These are phyloP conservation scores for Polyodon spathula DNA, from an alignment of 2,113 vertebrate genomes.

Conservation along the genomic window DNA sequence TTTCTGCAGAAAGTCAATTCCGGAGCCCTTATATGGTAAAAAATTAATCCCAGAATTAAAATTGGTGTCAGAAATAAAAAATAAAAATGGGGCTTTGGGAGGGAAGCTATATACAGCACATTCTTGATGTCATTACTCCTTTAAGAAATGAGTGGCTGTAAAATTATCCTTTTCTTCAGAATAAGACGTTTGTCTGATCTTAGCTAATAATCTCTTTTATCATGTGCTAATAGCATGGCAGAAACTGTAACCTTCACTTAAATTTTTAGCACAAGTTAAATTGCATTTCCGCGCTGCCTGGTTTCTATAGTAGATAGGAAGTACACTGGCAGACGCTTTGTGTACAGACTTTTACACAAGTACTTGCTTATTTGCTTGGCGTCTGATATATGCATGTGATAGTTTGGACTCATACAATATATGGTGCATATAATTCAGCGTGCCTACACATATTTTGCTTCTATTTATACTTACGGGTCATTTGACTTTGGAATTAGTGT, in stretches of 20 bases:
- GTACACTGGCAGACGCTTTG: slow-evolving; percentile 35
- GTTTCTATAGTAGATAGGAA: slow-evolving; percentile 32
- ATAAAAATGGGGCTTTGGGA: slow-evolving; percentile 30
- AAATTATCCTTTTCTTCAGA: slow-evolving; percentile 50
- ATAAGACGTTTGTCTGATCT: slow-evolving; percentile 47
- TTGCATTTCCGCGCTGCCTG: slow-evolving; percentile 27
- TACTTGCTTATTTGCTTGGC: slow-evolving; percentile 23
- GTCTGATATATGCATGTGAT: too few relatives aligned
- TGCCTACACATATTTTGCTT: too few relatives aligned
- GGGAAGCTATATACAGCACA: slow-evolving; percentile 46
- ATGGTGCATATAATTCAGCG: too few relatives aligned
- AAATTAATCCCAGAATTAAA: slow-evolving; percentile 97
- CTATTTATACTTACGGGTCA: slow-evolving; percentile 79
- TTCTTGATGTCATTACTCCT: slow-evolving; percentile 57
- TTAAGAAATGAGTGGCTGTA: slow-evolving; percentile 36
- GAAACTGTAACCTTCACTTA: slow-evolving; percentile 47
- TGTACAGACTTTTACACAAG: slow-evolving; percentile 47
- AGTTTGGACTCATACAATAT: too few relatives aligned
- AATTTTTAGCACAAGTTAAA: slow-evolving; percentile 55
- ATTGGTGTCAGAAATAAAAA: slow-evolving; percentile 72
- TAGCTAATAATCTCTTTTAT: slow-evolving; percentile 57
- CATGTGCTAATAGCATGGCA: slow-evolving; percentile 44
- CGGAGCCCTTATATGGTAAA: slow-evolving; percentile 80
- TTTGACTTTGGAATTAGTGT: slow-evolving; percentile 96
- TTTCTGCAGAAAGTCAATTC: slow-evolving; percentile 59